Base-by-base conservation (phyloP, 2,888 invertebrate genomes). In the Rhamnusium bicolor region DNA sequence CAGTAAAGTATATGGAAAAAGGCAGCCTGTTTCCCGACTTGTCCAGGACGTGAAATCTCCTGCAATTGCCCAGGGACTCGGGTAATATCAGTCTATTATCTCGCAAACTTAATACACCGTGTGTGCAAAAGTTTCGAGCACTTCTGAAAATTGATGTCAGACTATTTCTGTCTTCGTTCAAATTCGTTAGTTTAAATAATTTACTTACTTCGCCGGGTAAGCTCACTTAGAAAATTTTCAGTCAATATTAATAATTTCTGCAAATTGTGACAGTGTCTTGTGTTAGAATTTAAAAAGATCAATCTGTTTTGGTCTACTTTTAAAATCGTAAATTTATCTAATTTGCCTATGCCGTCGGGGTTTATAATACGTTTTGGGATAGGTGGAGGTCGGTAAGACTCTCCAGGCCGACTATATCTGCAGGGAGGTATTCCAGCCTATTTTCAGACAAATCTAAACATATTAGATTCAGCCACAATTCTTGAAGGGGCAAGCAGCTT, bases 361-460 rank as follows among this genome's bases (percentile, higher is more conserved):
- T 92, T 89, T 98, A 97, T 75, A 99, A 92, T 86, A 96, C 94
- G 89, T 99, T 99, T 89, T 98, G 98, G 40, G 98, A 98, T 82
- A 99, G 92, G 89, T 97, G 97, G 83, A 99, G 91, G 90, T 99
- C 99, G 62, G 98, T 99, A 69, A 99, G 91, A 80, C 93, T 95
- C 82, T 91, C 91, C 70, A 99, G 92, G 61, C 98, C 98, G 51
- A 97, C 95, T 74, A 99, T 94, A 89, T 98, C 97, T 83, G 98
- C 96, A 99, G n/a, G 99, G 80, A 99, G 91, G 87, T 93, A 94
- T 88, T 98, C 98, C 81, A 99, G 89, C 80, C 94, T 92, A 89
- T 99, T 99, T 89, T 99, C 99, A 68, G 98, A 98, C 71, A 99
- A 94, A 89, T 99, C 99, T 81, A 99, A 90, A 89, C 98, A 98